phyloP scores from a whole-genome alignment of 1,140 invertebrate species.

The Ostrea denselamellosa region DNA sequence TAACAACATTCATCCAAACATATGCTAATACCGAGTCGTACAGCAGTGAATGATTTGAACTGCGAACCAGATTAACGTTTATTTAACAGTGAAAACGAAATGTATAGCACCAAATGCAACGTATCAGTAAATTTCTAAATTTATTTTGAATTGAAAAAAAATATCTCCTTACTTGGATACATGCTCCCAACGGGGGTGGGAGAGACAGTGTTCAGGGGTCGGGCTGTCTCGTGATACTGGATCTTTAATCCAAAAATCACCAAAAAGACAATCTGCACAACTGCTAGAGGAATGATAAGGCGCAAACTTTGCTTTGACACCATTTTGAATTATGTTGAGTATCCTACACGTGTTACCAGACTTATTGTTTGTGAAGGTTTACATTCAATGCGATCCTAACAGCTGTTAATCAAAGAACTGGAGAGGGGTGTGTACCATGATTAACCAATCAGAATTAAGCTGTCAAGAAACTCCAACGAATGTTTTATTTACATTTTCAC shows the following conservation, averaged over 20 bases:
- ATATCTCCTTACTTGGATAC: conserved; percentile 59
- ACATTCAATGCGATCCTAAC: not conserved
- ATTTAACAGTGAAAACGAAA: not conserved
- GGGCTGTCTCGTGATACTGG: conserved; percentile 61
- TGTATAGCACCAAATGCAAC: no score
- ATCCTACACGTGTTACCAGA: not conserved
- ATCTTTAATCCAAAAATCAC: conserved; percentile 61
- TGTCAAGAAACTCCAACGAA: not conserved
- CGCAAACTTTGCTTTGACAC: not conserved
- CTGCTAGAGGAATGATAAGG: not conserved
- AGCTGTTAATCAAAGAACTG: not conserved
- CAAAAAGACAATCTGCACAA: conserved; percentile 58
- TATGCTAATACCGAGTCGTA: not conserved
- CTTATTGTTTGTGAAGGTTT: not conserved
- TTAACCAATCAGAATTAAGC: not conserved
- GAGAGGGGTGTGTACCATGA: not conserved
- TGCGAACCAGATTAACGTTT: not conserved
- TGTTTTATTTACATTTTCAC: not conserved
- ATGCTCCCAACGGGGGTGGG: not conserved
- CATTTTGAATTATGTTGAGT: not conserved
- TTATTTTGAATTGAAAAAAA: not conserved
- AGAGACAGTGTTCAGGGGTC: conserved; percentile 42
- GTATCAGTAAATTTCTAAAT: not conserved
- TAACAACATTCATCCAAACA: not conserved
- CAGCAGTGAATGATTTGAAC: not conserved